Conservation (phyloP, 1,140 invertebrate species). For the Xylocopa sonorina region DNA sequence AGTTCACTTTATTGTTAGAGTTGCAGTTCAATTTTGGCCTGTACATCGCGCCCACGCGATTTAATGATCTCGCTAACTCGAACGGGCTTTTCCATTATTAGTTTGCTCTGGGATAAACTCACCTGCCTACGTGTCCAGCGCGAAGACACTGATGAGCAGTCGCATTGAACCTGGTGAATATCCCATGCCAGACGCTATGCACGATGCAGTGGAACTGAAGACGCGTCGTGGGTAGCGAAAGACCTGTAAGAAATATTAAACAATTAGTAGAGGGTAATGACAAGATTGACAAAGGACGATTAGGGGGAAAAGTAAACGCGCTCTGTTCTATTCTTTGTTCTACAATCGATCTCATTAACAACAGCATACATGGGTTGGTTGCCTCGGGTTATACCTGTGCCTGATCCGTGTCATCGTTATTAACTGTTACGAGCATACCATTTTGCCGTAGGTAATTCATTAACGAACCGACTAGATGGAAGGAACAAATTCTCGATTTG, state of each 20-base stretch:
- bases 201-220: neutral
- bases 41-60: conserved; percentile 60
- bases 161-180: conserved; percentile 22
- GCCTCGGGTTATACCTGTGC: conserved; percentile 17
- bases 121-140: conserved; percentile 60
- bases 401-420: conserved; percentile 36
- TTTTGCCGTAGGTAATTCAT: conserved; percentile 15
- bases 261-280: neutral
- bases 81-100: conserved; percentile 79
- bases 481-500: conserved; percentile 16
- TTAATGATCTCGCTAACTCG: conserved; percentile 80
- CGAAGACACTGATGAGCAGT: neutral
- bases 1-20: conserved; percentile 74
- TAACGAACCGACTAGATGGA: neutral
- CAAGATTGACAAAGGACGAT: neutral
- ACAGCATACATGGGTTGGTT: neutral
- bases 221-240: neutral
- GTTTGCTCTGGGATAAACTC: conserved; percentile 68
- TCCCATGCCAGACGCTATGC: neutral
- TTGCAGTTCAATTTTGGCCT: conserved; percentile 73
- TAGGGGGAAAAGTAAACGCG: neutral
- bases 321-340: too few species aligned
- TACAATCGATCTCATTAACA: neutral
- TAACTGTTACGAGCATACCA: conserved; percentile 32
- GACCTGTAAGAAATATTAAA: neutral